Evolutionary conservation across 2,797 vertebrate species (phyloP), one percentile per base, ranked within the genome.

Genomic region (Lutjanus campechanus): DNA sequence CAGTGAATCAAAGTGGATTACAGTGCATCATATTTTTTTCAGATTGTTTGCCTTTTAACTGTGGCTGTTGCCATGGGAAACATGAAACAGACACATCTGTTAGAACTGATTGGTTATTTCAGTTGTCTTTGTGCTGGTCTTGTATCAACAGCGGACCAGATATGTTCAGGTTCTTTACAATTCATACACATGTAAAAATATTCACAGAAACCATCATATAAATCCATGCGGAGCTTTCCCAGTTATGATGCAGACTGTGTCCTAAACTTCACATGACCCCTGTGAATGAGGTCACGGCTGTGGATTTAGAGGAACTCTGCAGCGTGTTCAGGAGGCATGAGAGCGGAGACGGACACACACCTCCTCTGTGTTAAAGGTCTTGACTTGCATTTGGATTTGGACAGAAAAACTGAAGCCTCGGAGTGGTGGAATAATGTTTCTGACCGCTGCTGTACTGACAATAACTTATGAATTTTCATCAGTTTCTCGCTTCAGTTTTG

Each of bases 51-150:
- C n/a, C 2, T 65, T 56, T 50, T 17, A 36, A 8, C 61, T 59
- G 41, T 16, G 55, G 55, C 64, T 68, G 59, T 65, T 56, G 15
- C 59, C 13, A 10, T 41, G 51, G 47, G 15, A 63, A 54, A 63
- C 56, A 46, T 62, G 12, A 50, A 69, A 25, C 43, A 15, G 46
- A 44, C 60, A 43, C 63, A 75, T 54, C 67, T 65, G 53, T 69
- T 41, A 40, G 2, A 55, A 13, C 29, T 68, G 62, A 81, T 53
- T 75, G 61, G 49, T 76, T 65, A 2, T 10, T 60, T 66, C 25
- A 41, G 22, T 19, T 20, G 44, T 64, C 47, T 76, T 51, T 60
- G 47, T 47, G 66, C 11, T 51, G 19, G n/a, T 49, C 50, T 20
- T 25, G 19, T 40, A 19, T 50, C 44, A 22, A 41, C 44, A 53